Conservation (phyloP, 2,888 invertebrate species). For the Cepaea hortensis region DNA sequence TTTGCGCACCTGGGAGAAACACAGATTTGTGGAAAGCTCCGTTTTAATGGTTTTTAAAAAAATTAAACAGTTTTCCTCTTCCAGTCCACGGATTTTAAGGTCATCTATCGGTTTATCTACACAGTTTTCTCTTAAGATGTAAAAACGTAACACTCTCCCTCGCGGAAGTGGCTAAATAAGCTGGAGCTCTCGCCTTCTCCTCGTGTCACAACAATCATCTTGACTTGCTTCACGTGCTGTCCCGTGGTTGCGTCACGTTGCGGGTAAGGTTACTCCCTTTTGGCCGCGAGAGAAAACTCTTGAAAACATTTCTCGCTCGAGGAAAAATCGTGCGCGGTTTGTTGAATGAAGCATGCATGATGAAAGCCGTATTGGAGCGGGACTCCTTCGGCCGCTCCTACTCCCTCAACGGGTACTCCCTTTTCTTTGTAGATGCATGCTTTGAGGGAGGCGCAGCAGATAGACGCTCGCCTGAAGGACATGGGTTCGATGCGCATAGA, state of each 20-base stretch:
- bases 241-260: constrained; percentile 35
- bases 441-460: no score
- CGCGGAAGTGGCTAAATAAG: constrained; percentile 41
- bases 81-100: not conserved
- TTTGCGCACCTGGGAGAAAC: constrained; percentile 39
- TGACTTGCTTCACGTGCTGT: constrained; percentile 41
- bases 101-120: constrained; percentile 29
- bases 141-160: constrained; percentile 28
- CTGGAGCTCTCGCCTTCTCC: constrained; percentile 28
- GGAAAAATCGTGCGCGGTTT: not conserved
- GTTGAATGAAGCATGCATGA: constrained; percentile 27
- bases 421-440: no score
- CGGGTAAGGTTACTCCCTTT: constrained; percentile 30
- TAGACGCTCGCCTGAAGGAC: no score
- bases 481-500: no score
- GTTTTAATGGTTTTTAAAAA: not conserved
- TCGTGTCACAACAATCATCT: constrained; percentile 41
- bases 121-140: constrained; percentile 35
- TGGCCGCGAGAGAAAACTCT: constrained; percentile 19
- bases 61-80: not conserved
- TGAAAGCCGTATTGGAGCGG: constrained; percentile 2
- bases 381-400: not conserved
- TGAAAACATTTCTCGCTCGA: not conserved
- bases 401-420: no score
- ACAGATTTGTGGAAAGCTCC: not conserved